Conservation (phyloP, 1,140 invertebrate species). For the Achroia grisella region DNA sequence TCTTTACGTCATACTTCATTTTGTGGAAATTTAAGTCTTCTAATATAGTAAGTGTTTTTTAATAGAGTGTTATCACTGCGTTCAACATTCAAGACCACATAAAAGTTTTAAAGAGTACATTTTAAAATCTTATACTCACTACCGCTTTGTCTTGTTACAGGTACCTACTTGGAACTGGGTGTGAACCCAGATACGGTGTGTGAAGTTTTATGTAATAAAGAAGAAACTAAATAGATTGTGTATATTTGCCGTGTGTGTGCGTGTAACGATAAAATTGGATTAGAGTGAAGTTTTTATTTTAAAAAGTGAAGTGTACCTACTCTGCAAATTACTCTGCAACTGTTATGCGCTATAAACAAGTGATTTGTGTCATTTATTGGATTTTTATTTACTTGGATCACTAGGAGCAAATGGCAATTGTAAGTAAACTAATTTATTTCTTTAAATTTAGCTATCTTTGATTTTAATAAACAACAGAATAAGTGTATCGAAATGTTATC, state of each 20-base stretch:
- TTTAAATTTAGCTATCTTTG: neutral
- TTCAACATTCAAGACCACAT: too few relatives aligned
- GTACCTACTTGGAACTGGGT: conserved; percentile 66
- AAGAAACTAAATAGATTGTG: too few relatives aligned
- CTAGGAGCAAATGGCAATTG: conserved; percentile 43
- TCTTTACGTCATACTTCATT: conserved; percentile 63
- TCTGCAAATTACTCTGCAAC: conserved; percentile 26
- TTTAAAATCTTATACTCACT: conserved; percentile 25
- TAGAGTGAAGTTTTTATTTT: conserved; percentile 17
- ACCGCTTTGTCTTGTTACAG: conserved; percentile 70
- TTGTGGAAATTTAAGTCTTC: conserved; percentile 38
- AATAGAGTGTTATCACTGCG: neutral
- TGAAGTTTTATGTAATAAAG: conserved; percentile 61
- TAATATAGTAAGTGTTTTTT: neutral
- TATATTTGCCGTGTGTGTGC: conserved; percentile 19
- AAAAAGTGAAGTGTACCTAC: conserved; percentile 49
- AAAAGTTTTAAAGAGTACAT: too few relatives aligned
- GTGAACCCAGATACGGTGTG: conserved; percentile 67
- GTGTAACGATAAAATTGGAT: conserved; percentile 36
- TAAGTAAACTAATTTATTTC: conserved; percentile 33
- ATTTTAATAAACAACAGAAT: neutral
- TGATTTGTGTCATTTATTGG: conserved; percentile 54
- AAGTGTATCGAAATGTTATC: too few relatives aligned
- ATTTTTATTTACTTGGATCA: conserved; percentile 51
- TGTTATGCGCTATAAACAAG: conserved; percentile 45